phyloP scores from a whole-genome alignment of 2,113 vertebrate species.

The Lepidothrix coronata region DNA sequence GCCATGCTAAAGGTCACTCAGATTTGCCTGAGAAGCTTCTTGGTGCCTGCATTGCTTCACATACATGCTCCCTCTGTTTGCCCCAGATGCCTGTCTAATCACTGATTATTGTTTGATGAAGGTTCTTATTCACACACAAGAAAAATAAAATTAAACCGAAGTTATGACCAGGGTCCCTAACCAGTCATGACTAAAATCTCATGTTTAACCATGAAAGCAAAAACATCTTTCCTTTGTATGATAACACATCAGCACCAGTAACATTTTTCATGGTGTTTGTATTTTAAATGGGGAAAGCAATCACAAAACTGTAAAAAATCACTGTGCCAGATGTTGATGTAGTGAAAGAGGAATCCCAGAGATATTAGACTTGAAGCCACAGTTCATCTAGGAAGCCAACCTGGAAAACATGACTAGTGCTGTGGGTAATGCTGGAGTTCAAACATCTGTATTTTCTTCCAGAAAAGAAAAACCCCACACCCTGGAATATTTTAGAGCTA shows the following conservation, averaged over 20 bases:
- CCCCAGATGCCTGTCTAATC: neutral
- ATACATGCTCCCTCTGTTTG: neutral
- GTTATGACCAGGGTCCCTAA: neutral
- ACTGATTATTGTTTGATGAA: neutral
- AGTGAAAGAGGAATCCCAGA: conserved; percentile 26
- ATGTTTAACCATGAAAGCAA: neutral
- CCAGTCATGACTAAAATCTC: neutral
- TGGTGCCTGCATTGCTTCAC: neutral
- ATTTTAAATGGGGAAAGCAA: neutral
- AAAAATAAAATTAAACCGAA: neutral
- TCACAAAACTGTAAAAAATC: neutral
- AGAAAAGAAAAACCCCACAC: neutral
- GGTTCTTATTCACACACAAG: neutral
- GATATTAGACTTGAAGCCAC: conserved; percentile 3
- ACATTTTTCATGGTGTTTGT: neutral
- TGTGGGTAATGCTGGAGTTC: neutral
- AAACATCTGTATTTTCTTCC: conserved; percentile 4
- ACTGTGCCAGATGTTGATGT: conserved; percentile 17
- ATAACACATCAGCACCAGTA: neutral
- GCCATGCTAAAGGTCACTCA: neutral
- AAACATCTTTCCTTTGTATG: neutral
- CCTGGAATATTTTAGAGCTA: neutral
- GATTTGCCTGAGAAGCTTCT: neutral
- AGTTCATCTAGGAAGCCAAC: neutral
- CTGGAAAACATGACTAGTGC: conserved; percentile 39